Evolutionary conservation across 2,888 invertebrate species (phyloP).

Genomic region (Pristionchus maxplancki): DNA sequence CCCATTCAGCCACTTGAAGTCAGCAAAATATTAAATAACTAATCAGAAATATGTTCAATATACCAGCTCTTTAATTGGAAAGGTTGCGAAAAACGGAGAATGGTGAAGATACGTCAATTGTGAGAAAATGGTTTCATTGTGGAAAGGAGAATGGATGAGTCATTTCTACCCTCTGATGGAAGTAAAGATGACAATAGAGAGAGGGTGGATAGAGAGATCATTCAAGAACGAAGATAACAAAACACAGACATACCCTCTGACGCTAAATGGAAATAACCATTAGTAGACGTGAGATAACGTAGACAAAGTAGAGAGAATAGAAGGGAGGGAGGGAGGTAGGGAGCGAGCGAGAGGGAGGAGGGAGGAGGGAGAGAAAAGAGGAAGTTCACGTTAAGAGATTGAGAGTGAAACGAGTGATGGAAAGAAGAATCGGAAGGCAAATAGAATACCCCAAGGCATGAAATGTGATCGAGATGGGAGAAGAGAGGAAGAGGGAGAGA

Average conservation of each 20-base stretch:
- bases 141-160: slow-evolving; percentile 4
- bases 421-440: slow-evolving; percentile 15
- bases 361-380: slow-evolving; percentile 15
- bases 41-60: too few relatives aligned
- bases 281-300: background rate
- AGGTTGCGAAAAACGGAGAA: background rate
- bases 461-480: slow-evolving; percentile 6
- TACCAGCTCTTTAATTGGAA: background rate
- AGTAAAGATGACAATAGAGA: background rate
- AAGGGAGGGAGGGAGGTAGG: too few relatives aligned
- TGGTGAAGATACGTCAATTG: background rate
- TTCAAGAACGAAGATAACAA: background rate
- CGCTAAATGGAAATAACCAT: background rate
- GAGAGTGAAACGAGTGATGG: background rate
- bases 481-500: background rate
- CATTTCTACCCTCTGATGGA: background rate
- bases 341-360: too few relatives aligned
- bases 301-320: too few relatives aligned
- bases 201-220: background rate
- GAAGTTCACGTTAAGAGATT: slow-evolving; percentile 5
- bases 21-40: too few relatives aligned
- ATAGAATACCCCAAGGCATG: background rate
- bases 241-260: background rate
- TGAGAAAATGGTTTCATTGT: too few relatives aligned
- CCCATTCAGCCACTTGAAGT: too few relatives aligned